These are phyloP conservation scores for Nomada flava DNA, from an alignment of 2,888 invertebrate species.

Conservation along the genomic window DNA sequence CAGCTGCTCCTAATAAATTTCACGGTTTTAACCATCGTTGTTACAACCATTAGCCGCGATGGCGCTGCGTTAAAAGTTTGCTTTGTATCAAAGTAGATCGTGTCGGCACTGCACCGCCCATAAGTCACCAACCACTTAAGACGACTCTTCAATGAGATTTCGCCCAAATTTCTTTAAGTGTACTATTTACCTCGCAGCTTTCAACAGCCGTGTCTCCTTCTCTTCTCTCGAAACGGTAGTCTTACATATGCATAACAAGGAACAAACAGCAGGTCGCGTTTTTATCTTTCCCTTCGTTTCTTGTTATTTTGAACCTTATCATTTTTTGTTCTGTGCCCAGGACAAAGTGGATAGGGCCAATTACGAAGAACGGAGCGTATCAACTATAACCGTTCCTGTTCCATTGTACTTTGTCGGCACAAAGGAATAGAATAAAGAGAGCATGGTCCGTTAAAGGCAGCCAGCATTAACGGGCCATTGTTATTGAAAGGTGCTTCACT, in stretches of 20 bases:
- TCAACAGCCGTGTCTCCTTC: constrained; percentile 39
- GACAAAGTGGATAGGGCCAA: constrained; percentile 56
- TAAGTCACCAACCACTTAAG: not conserved
- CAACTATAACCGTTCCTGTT: constrained; percentile 38
- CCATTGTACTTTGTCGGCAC: not conserved
- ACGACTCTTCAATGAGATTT: constrained; percentile 28
- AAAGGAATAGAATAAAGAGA: constrained; percentile 26
- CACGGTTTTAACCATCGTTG: not conserved
- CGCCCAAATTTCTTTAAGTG: constrained; percentile 59
- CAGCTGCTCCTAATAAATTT: constrained; percentile 25
- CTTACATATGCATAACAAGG: constrained; percentile 12
- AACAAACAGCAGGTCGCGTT: constrained; percentile 41
- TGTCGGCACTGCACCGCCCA: no score
- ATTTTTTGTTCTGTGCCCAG: not conserved
- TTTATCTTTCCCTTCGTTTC: constrained; percentile 12
- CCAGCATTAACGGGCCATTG: constrained; percentile 6
- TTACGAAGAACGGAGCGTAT: constrained; percentile 50
- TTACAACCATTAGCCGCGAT: constrained; percentile 12
- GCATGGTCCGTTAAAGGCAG: constrained; percentile 34
- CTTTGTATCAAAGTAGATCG: constrained; percentile 41
- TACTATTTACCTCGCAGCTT: constrained; percentile 59
- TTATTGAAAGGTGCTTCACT: constrained; percentile 29
- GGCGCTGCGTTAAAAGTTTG: constrained; percentile 1
- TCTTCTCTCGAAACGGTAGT: not conserved
- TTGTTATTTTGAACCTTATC: not conserved